Conservation (phyloP, 2,888 invertebrate species). For the Sinodicranocentrus sp. region DNA sequence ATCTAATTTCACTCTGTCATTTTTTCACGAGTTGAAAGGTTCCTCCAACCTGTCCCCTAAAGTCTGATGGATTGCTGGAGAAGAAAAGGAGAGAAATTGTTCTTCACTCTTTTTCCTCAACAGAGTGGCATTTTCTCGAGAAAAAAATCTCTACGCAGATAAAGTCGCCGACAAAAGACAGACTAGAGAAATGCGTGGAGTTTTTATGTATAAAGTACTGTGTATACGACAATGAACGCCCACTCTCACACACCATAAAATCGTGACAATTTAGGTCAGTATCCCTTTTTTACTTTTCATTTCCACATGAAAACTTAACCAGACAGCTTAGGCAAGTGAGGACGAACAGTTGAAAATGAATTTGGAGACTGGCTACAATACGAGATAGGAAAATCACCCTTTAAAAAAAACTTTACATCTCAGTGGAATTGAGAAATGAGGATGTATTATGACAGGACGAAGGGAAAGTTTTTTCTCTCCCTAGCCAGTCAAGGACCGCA, state of each 20-base stretch:
- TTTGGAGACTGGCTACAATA: neutral
- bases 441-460: constrained; percentile 51
- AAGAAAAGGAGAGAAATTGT: neutral
- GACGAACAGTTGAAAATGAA: neutral
- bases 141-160: too few relatives aligned
- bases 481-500: constrained; percentile 6
- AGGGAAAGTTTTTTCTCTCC: constrained; percentile 10
- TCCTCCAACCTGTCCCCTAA: constrained; percentile 9
- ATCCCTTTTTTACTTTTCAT: constrained; percentile 10
- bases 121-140: too few relatives aligned
- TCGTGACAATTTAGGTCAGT: constrained; percentile 22
- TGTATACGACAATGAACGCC: neutral
- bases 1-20: neutral
- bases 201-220: too few relatives aligned
- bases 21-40: constrained; percentile 2
- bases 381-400: neutral
- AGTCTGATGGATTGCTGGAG: neutral
- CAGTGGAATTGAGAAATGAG: constrained; percentile 45
- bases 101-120: too few relatives aligned
- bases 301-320: constrained; percentile 6
- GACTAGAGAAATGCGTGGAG: too few relatives aligned
- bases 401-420: constrained; percentile 39
- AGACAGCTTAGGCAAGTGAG: constrained; percentile 42
- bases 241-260: constrained; percentile 20
- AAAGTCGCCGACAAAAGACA: too few relatives aligned